Evolutionary conservation across 2,888 invertebrate species (phyloP).

Genomic region (Ormia ochracea): DNA sequence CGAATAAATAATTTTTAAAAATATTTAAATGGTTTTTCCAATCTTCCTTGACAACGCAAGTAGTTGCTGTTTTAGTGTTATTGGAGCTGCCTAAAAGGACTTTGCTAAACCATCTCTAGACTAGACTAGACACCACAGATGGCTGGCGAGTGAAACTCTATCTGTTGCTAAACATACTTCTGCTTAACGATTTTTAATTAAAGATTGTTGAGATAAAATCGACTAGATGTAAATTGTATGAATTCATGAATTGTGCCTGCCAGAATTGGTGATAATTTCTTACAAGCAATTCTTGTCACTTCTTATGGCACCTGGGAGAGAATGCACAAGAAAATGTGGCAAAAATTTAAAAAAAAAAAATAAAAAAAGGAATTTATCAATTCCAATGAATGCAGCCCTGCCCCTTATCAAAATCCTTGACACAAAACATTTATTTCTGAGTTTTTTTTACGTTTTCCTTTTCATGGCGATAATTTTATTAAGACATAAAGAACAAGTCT

Average conservation of each 20-base stretch:
- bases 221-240: no score
- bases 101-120: no score
- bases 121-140: no score
- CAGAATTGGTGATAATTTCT: not conserved
- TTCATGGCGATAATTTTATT: not conserved
- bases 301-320: conserved; percentile 50
- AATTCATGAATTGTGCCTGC: not conserved
- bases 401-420: conserved; percentile 43
- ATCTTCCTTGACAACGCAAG: no score
- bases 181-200: not conserved
- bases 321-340: not conserved
- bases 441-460: not conserved
- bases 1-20: no score
- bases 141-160: no score
- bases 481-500: conserved; percentile 33
- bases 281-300: conserved; percentile 33
- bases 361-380: not conserved
- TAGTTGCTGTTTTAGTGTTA: no score
- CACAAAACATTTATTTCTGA: conserved; percentile 18
- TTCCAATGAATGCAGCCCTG: conserved; percentile 22
- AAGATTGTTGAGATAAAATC: not conserved
- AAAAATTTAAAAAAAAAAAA: not conserved
- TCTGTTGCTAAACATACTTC: no score
- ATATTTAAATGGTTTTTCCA: no score
- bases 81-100: no score